phyloP scores from a whole-genome alignment of 2,888 invertebrate genomes.

The Diogma glabrata region DNA sequence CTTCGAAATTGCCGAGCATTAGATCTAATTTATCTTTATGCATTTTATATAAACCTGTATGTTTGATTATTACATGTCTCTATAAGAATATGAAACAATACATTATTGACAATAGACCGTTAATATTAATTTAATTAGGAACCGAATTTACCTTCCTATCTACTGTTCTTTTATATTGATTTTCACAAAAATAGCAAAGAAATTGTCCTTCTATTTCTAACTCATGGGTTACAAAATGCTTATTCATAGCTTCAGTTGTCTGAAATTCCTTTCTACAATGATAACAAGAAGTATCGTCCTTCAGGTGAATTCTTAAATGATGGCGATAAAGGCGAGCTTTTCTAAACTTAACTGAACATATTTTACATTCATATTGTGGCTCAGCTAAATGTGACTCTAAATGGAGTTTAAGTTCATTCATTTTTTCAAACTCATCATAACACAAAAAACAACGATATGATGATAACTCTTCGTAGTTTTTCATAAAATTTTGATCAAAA shows the following conservation, averaged over 20 bases:
- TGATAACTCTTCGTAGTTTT: not conserved
- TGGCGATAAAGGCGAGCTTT: constrained; percentile 3
- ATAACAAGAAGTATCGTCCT: not conserved
- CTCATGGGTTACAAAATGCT: not conserved
- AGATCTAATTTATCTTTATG: not conserved
- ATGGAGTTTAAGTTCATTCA: not conserved
- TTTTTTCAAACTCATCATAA: not conserved
- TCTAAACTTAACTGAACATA: not conserved
- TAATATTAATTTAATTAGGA: no score
- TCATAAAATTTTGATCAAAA: not conserved
- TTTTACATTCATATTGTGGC: constrained; percentile 6
- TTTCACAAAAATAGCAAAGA: constrained; percentile 7
- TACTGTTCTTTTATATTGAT: not conserved
- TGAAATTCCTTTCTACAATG: not conserved
- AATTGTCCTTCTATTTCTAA: not conserved
- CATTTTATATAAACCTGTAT: not conserved
- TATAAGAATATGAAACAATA: no score
- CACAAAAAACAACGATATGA: constrained; percentile 5
- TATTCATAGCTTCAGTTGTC: not conserved
- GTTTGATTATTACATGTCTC: not conserved
- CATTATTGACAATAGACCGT: no score
- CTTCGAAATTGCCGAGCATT: not conserved
- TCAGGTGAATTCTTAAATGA: constrained; percentile 1
- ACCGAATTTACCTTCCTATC: no score
- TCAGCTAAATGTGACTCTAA: constrained; percentile 1